phyloP scores from a whole-genome alignment of 2,888 invertebrate genomes.

The Alitta virens region DNA sequence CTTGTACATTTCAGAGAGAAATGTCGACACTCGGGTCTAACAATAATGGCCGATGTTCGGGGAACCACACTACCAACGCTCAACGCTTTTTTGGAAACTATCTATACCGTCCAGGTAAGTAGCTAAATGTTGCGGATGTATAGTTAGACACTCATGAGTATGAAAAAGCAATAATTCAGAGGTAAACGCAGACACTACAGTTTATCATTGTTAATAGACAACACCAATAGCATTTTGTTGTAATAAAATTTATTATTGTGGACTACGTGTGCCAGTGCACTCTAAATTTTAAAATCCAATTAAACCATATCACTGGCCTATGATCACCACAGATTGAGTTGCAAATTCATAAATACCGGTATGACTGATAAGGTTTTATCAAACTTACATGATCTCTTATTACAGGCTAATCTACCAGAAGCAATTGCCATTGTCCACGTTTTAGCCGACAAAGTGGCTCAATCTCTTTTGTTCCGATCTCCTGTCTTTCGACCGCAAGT shows the following conservation, averaged over 20 bases:
- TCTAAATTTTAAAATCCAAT: too few relatives aligned
- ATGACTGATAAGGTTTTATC: not conserved
- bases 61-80: constrained; percentile 47
- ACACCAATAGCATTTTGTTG: too few relatives aligned
- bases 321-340: not conserved
- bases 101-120: constrained; percentile 51
- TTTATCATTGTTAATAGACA: too few relatives aligned
- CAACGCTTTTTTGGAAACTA: constrained; percentile 51
- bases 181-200: too few relatives aligned
- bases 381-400: too few relatives aligned
- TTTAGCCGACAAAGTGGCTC: constrained; percentile 42
- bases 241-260: too few relatives aligned
- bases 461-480: constrained; percentile 46
- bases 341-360: not conserved
- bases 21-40: constrained; percentile 26
- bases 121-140: too few relatives aligned
- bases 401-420: constrained; percentile 46
- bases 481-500: constrained; percentile 47
- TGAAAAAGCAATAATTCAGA: too few relatives aligned
- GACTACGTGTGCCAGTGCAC: too few relatives aligned
- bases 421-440: constrained; percentile 47
- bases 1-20: constrained; percentile 18
- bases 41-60: constrained; percentile 48
- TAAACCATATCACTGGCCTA: too few relatives aligned
- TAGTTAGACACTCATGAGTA: too few relatives aligned